Base-by-base conservation (phyloP, 2,797 vertebrate genomes). In the Strix occidentalis region DNA sequence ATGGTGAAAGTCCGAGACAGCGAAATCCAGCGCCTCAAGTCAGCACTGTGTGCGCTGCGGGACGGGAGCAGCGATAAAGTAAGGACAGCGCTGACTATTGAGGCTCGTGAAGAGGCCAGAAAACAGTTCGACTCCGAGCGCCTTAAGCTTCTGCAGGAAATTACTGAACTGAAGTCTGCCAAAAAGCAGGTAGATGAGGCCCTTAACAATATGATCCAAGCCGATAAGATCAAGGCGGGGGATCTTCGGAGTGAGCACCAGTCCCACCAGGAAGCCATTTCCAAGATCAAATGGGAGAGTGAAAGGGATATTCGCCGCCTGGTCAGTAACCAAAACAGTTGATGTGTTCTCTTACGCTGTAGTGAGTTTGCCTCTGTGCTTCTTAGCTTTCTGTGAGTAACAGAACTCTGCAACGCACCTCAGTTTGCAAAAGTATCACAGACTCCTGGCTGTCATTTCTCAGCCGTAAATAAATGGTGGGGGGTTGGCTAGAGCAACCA, bases 241-340 rank as follows among this genome's bases (percentile, higher is more conserved):
- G 99, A 99, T 97, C 98, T 99, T 93, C 98, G 99, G 64, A 99
- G 99, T 29, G 99, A 99, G 96, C 99, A 99, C 92, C 99, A 99
- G 85, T 99, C 99, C 76, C 99, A 99, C 96, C 99, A 99, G 97
- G 99, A 99, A 96, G 98, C 99, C 92, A 99, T 99, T 97, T 98
- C 99, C 53, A 99, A 99, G 97, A 99, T 99, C 98, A 99, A 99
- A 96, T 99, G 99, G 99, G 99, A 99, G 96, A 98, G 98, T 5
- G 99, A 99, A 97, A 98, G 97, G 84, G 99, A 99, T 95, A 99
- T 99, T 92, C 99, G 99, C 82, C 98, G 99, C 96, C 98, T 99
- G 99, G 99, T 99, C 96, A 97, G 98, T 97, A 97, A 57, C 31
- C 33, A 25, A 16, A 83, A 41, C 15, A 21, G 18, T 72, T 72